phyloP scores from a whole-genome alignment of 2,113 vertebrate species.

The Pseudopodoces humilis region DNA sequence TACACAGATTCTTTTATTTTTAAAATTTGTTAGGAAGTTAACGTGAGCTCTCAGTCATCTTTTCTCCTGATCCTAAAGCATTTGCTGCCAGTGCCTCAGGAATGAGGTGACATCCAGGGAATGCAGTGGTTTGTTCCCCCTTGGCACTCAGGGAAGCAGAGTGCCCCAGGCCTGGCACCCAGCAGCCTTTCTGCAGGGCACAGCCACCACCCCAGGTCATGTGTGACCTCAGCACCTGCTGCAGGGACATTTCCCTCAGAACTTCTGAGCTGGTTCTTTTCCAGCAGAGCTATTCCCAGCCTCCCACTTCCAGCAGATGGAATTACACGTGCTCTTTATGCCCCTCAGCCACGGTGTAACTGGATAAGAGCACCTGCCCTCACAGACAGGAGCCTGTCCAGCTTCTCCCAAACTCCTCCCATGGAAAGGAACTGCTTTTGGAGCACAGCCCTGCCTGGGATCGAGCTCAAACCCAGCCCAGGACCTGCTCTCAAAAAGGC shows the following conservation, averaged over 20 bases:
- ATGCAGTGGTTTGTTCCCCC: neutral
- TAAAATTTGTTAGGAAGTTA: neutral
- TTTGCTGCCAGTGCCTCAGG: neutral
- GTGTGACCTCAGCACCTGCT: neutral
- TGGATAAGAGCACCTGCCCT: neutral
- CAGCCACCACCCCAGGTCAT: neutral
- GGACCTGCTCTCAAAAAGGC: neutral
- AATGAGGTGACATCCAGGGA: neutral
- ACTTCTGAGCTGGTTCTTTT: neutral
- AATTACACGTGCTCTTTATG: neutral
- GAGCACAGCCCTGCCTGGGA: neutral
- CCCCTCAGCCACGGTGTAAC: neutral
- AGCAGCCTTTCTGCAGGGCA: neutral
- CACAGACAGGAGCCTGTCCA: neutral
- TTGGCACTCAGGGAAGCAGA: neutral
- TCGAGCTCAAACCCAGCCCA: neutral
- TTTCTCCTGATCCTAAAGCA: neutral
- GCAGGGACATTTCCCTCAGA: neutral
- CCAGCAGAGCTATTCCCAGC: slow-evolving; percentile 31
- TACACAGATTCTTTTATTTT: fast-evolving
- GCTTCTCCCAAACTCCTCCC: neutral
- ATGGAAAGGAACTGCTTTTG: neutral
- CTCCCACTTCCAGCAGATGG: neutral
- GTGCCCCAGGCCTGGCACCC: neutral
- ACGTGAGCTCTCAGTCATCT: neutral